Conservation (phyloP, 2,888 invertebrate genomes). For the Idaea aversata region DNA sequence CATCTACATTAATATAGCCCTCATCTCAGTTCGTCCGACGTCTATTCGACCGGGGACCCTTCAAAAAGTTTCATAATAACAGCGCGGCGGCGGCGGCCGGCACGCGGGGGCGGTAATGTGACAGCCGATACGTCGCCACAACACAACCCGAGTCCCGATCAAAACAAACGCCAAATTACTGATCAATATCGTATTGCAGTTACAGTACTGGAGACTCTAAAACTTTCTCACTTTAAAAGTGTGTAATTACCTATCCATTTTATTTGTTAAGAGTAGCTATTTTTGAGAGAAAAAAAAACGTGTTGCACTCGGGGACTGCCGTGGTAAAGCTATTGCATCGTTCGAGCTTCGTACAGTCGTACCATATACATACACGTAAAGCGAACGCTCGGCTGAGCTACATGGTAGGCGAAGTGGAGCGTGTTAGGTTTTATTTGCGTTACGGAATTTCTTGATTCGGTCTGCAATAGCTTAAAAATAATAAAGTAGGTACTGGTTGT, state of each 20-base stretch:
- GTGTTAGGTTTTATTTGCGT: too few relatives aligned
- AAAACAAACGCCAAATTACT: conserved; percentile 12
- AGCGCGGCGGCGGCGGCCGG: conserved; percentile 41
- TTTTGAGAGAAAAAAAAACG: too few relatives aligned
- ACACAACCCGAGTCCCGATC: conserved; percentile 12
- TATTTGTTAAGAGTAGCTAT: too few relatives aligned
- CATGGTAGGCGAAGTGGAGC: too few relatives aligned
- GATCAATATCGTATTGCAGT: conserved; percentile 6
- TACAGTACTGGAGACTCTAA: neutral
- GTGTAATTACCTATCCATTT: conserved; percentile 6
- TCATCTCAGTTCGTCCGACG: conserved; percentile 53
- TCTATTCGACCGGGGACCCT: conserved; percentile 74
- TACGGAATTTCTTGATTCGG: too few relatives aligned
- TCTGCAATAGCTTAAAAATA: too few relatives aligned
- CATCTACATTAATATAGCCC: conserved; percentile 39
- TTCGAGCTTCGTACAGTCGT: too few relatives aligned
- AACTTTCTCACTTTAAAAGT: neutral
- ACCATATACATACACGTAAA: too few relatives aligned
- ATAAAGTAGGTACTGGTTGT: too few relatives aligned
- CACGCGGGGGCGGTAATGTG: conserved; percentile 63
- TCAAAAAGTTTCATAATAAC: conserved; percentile 80
- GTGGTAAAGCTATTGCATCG: too few relatives aligned
- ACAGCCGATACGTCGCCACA: conserved; percentile 79
- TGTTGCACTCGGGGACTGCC: too few relatives aligned
- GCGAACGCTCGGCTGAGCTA: too few relatives aligned